A percentile compares a stretch with the other conserved stretches of the same genome.
phyloP scores from a whole-genome alignment of 2,888 invertebrate genomes.

The Gari tellinella region DNA sequence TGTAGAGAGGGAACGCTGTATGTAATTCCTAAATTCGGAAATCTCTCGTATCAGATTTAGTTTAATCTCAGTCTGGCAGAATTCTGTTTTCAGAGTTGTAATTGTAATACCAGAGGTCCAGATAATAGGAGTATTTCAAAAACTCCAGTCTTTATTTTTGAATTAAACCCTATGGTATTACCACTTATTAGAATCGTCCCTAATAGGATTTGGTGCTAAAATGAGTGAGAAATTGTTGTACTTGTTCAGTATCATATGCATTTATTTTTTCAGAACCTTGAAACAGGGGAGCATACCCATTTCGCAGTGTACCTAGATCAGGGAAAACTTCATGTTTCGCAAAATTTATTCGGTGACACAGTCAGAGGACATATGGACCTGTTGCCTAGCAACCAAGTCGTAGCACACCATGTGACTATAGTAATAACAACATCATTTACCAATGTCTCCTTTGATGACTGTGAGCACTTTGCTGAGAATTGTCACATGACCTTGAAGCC shows the following conservation, averaged over 20 bases:
- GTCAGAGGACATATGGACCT: slow-evolving; percentile 39
- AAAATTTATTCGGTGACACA: slow-evolving; percentile 60
- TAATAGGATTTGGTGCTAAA: too few species aligned
- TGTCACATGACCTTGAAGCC: slow-evolving; percentile 59
- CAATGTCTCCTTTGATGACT: slow-evolving; percentile 67
- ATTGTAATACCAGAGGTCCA: too few species aligned
- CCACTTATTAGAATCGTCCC: too few species aligned
- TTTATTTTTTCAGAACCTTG: slow-evolving; percentile 2
- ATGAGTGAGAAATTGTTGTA: too few species aligned
- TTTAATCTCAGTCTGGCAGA: too few species aligned
- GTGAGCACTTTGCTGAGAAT: slow-evolving; percentile 29
- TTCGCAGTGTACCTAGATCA: slow-evolving; percentile 61
- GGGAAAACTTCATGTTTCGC: slow-evolving; percentile 52
- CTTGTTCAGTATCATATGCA: background rate
- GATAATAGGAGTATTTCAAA: too few species aligned
- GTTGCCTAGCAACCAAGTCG: slow-evolving; percentile 30
- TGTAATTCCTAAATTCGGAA: too few species aligned
- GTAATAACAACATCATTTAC: slow-evolving; percentile 40
- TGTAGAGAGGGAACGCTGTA: too few species aligned
- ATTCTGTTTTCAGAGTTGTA: too few species aligned
- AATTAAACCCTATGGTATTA: too few species aligned
- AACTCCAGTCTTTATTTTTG: too few species aligned
- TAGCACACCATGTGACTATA: slow-evolving; percentile 60
- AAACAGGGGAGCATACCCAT: slow-evolving; percentile 61
- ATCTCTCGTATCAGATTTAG: too few species aligned